Evolutionary conservation across 1,140 invertebrate genomes (phyloP).

Genomic region (Yoshiicerus persimilis): DNA sequence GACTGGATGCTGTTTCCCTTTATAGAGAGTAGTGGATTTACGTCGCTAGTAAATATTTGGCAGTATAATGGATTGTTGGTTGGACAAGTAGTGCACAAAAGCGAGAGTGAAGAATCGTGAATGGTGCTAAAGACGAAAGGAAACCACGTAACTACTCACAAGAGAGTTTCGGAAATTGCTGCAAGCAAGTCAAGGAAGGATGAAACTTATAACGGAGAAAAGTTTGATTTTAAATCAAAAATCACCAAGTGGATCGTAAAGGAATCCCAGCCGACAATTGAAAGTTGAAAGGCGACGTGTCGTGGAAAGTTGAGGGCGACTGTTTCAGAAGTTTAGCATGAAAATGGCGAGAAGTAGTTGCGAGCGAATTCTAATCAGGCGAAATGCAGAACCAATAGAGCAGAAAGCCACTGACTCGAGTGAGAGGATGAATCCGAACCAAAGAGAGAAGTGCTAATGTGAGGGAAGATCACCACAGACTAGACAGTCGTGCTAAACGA

Average conservation of each 20-base stretch:
- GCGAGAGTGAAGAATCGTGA: neutral
- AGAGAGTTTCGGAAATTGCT: neutral
- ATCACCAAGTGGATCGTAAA: neutral
- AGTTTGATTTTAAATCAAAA: neutral
- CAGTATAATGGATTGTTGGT: neutral
- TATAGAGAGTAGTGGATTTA: neutral
- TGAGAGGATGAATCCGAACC: neutral
- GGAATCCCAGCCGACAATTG: neutral
- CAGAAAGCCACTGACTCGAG: neutral
- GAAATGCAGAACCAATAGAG: neutral
- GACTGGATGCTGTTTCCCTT: neutral
- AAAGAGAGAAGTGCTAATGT: neutral
- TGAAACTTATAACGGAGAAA: neutral
- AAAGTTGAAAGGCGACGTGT: neutral
- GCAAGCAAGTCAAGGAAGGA: neutral
- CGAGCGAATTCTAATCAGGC: neutral
- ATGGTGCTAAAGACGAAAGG: neutral
- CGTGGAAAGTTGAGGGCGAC: neutral
- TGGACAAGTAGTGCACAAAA: neutral
- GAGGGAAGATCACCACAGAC: neutral
- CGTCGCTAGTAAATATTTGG: too few relatives aligned
- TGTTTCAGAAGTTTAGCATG: neutral
- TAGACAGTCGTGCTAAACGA: neutral
- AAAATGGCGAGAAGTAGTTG: neutral
- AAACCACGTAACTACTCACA: neutral